Evolutionary conservation across 2,888 invertebrate species (phyloP).

Genomic region (Catocala fraxini): DNA sequence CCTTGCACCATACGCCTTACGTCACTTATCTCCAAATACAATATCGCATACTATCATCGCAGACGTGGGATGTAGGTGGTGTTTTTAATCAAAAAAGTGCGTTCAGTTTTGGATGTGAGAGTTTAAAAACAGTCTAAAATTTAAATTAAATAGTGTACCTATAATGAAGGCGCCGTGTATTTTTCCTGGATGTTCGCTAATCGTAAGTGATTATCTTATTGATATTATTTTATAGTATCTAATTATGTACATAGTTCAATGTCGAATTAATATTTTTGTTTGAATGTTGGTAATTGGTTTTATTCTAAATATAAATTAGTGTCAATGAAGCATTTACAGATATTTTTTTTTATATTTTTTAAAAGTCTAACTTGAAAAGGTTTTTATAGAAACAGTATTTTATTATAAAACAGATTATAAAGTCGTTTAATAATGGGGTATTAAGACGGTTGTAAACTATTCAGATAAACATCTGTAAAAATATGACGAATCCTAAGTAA

Average conservation of each 20-base stretch:
- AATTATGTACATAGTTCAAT: conserved; percentile 9
- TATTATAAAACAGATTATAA: not conserved
- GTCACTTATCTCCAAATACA: conserved; percentile 68
- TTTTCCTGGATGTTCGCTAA: conserved; percentile 70
- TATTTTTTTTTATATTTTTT: too few species aligned
- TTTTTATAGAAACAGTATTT: too few species aligned
- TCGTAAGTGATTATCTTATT: conserved; percentile 64
- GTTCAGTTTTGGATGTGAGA: conserved; percentile 30
- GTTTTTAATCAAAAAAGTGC: conserved; percentile 49
- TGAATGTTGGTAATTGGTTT: conserved; percentile 11
- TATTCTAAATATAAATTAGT: not conserved
- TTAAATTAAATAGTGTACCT: conserved; percentile 7
- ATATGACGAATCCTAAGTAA: too few species aligned
- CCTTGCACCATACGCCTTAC: conserved; percentile 43
- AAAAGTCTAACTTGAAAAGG: too few species aligned
- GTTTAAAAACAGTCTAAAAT: conserved; percentile 15
- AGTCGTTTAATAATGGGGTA: not conserved
- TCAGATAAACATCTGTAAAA: too few species aligned
- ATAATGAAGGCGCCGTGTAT: conserved; percentile 73
- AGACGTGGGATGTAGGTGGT: conserved; percentile 50
- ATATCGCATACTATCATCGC: conserved; percentile 48
- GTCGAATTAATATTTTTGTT: conserved; percentile 4
- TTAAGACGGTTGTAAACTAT: not conserved
- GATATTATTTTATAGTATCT: conserved; percentile 22
- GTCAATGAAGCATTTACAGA: not conserved